Evolutionary conservation across 1,140 invertebrate species (phyloP), one percentile per base, ranked within the genome.

Genomic region (Sesamia nonagrioides): DNA sequence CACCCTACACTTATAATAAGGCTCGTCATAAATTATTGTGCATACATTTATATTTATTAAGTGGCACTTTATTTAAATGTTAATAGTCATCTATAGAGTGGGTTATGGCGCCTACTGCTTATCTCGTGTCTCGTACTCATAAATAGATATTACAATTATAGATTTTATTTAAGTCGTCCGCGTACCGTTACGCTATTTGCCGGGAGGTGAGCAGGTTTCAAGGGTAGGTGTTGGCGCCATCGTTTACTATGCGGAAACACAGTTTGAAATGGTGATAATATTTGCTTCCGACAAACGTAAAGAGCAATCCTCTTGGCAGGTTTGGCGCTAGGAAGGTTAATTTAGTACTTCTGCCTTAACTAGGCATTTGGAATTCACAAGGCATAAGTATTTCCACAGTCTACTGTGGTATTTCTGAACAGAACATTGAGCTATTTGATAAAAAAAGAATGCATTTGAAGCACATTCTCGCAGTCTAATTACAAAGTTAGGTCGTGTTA

Each of bases 11-110:
- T 69, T 33, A 69, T 37, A 17, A 17, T 17, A 52, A 71, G 33
- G 33, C 45, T 5, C 8, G 50, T 48, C 8, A 71, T 54, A 71
- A 71, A 54, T 71, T 42, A 66, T 63, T 50, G 18, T 75, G 58
- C 58, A 75, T 75, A 33, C 18, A 75, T 75, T 75, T 75, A 45
- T 27, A 74, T 45, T 60, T 74, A 74, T 54, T 60, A 74, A 21
- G 8, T 5, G 13, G 66, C 27, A 69, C 42, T 21, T n/a, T 50
- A 60, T 75, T 42, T 75, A 48, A 73, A 61, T 75, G 63, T 75
- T 35, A 48, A 63, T 75, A 27, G 40, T 52, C 21, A 17, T 33
- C 52, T 35, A 17, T 73, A 54, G 71, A 58, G 71, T 58, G 71
- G 42, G 58, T 13, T 50, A 35, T 50, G 73, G 73, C 73, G 73